A percentile compares a stretch with the other conserved stretches of the same genome.
Evolutionary conservation across 2,888 invertebrate genomes (phyloP).

Genomic region (Andrena hattorfiana): DNA sequence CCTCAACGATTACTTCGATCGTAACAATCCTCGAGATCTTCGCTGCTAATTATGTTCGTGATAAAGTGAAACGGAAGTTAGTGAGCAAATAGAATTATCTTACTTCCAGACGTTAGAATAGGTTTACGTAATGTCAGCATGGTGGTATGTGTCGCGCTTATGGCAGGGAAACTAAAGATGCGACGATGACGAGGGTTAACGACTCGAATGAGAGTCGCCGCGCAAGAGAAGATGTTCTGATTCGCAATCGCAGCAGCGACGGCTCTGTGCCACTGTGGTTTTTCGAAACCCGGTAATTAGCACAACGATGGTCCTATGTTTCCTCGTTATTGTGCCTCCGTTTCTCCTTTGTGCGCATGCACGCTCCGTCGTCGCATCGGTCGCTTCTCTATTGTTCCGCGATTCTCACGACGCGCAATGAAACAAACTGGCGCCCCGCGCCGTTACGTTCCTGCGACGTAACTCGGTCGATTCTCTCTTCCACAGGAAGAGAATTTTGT

Average conservation of each 20-base stretch:
- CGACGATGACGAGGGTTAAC: constrained; percentile 22
- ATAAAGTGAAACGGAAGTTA: neutral
- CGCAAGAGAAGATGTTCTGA: constrained; percentile 34
- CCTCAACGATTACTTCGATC: no score
- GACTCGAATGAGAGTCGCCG: constrained; percentile 11
- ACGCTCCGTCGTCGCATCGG: constrained; percentile 23
- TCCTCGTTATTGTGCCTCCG: constrained; percentile 66
- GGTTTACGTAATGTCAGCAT: constrained; percentile 29
- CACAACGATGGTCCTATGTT: constrained; percentile 46
- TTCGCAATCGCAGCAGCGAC: constrained; percentile 48
- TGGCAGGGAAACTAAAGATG: constrained; percentile 14
- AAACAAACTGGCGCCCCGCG: constrained; percentile 37
- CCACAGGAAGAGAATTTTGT: constrained; percentile 6
- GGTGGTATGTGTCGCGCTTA: neutral
- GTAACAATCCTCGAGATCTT: no score
- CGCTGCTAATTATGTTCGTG: no score
- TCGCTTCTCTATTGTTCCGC: constrained; percentile 38
- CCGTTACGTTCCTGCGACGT: constrained; percentile 41
- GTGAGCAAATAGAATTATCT: no score
- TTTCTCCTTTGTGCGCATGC: constrained; percentile 34
- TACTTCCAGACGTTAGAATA: neutral
- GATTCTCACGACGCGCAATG: constrained; percentile 54
- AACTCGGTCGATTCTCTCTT: constrained; percentile 41
- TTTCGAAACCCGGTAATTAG: constrained; percentile 59
- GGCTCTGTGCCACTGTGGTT: constrained; percentile 9